Evolutionary conservation across 92 coral and sea anemone genomes (phyloP).

Genomic region (Zoanthus gigantus): DNA sequence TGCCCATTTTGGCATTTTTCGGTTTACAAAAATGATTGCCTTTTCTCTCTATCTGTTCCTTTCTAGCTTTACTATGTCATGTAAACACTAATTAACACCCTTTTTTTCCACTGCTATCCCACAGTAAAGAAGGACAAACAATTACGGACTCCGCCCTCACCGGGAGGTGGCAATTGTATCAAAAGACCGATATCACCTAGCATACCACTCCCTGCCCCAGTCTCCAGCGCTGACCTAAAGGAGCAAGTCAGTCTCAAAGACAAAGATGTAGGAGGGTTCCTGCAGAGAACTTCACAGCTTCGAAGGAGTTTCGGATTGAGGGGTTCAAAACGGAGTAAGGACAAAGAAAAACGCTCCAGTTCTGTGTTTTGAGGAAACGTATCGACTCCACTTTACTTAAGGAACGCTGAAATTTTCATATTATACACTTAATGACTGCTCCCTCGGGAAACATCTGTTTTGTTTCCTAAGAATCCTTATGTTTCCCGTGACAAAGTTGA

Average conservation of each 20-base stretch:
- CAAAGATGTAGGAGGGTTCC: conserved; percentile 53
- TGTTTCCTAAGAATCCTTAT: no score
- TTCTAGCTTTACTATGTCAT: background rate
- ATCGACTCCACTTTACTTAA: background rate
- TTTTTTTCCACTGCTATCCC: background rate
- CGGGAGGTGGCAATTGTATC: conserved; percentile 54
- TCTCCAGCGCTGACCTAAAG: conserved; percentile 85
- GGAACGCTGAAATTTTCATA: no score
- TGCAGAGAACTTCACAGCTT: conserved; percentile 74
- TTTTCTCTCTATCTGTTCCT: background rate
- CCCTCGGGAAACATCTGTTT: no score
- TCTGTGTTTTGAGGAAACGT: conserved; percentile 65
- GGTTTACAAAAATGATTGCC: no score
- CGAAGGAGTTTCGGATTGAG: conserved; percentile 87
- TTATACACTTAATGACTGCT: no score
- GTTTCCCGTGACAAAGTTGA: no score
- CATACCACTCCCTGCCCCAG: conserved; percentile 82
- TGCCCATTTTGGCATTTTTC: no score
- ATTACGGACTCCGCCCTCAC: conserved; percentile 56
- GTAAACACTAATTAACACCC: background rate
- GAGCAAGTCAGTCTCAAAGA: conserved; percentile 65
- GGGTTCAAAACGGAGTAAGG: conserved; percentile 71
- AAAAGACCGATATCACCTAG: conserved; percentile 81
- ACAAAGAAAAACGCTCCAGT: conserved; percentile 83
- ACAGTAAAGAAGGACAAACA: conserved; percentile 81